Conservation (phyloP, 2,797 vertebrate genomes). For the Lagorchestes hirsutus region DNA sequence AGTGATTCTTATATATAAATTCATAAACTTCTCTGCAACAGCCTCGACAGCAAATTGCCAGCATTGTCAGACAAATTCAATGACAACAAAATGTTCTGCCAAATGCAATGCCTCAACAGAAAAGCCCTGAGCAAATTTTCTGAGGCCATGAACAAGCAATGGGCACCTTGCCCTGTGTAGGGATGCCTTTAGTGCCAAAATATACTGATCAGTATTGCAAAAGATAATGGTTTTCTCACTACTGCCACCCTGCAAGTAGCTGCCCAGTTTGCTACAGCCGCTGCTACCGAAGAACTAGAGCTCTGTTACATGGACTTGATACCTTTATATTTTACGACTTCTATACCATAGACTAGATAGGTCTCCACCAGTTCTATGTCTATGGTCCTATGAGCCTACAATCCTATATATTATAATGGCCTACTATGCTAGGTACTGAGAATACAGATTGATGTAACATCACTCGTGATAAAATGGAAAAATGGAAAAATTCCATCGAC, state of each 20-base stretch:
- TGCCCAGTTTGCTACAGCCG: background rate
- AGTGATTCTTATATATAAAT: constrained; percentile 41
- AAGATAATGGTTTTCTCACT: background rate
- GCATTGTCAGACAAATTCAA: constrained; percentile 6
- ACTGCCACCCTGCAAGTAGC: background rate
- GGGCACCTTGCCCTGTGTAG: background rate
- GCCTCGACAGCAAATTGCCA: constrained; percentile 11
- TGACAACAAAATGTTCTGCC: background rate
- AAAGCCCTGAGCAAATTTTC: background rate
- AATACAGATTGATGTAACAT: background rate
- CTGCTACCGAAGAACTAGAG: background rate
- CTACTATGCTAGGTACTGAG: background rate
- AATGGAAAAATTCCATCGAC: background rate
- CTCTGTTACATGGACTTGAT: background rate
- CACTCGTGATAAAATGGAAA: no score
- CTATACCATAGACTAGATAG: background rate
- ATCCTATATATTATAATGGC: background rate
- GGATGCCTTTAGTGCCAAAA: background rate
- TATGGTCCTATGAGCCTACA: background rate
- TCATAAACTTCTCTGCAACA: constrained; percentile 38
- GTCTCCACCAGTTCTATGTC: background rate
- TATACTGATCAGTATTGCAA: background rate
- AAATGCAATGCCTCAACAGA: background rate
- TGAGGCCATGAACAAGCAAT: constrained; percentile 14
- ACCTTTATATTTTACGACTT: background rate